Evolutionary conservation across 1,140 invertebrate species (phyloP), one percentile per base, ranked within the genome.

Genomic region (Conopomorpha cramerella): DNA sequence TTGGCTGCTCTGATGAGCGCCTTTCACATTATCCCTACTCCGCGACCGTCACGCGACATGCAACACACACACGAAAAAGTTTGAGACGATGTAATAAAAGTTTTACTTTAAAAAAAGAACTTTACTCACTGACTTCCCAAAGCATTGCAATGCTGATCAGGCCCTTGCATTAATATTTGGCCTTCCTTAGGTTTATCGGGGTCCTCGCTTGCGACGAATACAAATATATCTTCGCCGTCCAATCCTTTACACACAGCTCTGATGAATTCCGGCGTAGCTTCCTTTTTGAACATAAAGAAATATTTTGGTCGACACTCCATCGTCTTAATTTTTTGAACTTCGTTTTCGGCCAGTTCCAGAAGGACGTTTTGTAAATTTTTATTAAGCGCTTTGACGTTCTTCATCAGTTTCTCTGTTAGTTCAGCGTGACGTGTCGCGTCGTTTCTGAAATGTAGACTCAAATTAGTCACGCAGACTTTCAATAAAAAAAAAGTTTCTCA

Each of bases 181-280:
- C 80, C 79, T 38, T 86, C 84, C 19, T 85, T 87, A 2, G 77
- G 61, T 27, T 80, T 83, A 49, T 84, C 86, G 2, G 85, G 83
- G 46, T 91, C 89, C 13, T 88, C 87, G 7, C 85, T 81, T 3
- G 82, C 85, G 27, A 91, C 40, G 35, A 91, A 83, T 27, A 87
- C 61, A 37, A 88, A 78, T 27, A 86, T 46, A 18, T 72, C 68
- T 45, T 81, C 77, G 2, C 57, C 65, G 30, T 81, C 80, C 45
- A 86, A 73, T 0, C 86, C 78, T 51, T 86, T 82, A 38, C 80
- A 80, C 10, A 89, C 66, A 27, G 74, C 80, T 43, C 84, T 82
- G 51, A 89, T 86, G 51, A 88, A 91, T 37, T 90, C 87, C 18
- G 81, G 73, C 40, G 89, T 88, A 7, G 84, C 88, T 51, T 91